phyloP scores from a whole-genome alignment of 2,797 vertebrate genomes.

The Trematomus bernacchii region DNA sequence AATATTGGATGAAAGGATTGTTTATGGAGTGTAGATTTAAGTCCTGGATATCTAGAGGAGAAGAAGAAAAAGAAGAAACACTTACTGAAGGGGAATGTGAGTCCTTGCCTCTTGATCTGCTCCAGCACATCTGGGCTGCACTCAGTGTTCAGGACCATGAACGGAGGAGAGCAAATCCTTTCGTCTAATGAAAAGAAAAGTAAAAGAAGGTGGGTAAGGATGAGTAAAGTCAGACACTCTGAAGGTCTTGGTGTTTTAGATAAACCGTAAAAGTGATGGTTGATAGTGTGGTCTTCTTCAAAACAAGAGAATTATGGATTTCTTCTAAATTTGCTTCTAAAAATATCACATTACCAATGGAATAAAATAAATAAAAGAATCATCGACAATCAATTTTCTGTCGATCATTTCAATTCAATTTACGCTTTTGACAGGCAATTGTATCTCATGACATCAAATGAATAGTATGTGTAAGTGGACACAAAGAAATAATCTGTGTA shows the following conservation, averaged over 20 bases:
- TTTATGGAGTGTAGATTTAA: neutral
- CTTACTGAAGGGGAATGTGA: constrained; percentile 98
- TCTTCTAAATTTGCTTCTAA: neutral
- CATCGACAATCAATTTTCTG: neutral
- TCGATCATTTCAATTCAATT: neutral
- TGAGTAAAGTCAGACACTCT: neutral
- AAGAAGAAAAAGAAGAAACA: constrained; percentile 44
- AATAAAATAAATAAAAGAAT: neutral
- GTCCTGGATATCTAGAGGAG: neutral
- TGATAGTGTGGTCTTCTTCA: neutral
- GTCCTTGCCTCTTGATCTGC: constrained; percentile 93
- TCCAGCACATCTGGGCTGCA: constrained; percentile 92
- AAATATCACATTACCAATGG: neutral
- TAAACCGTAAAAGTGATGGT: neutral
- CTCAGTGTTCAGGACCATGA: constrained; percentile 96
- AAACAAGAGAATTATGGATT: neutral
- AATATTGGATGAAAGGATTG: neutral
- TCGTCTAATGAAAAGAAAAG: constrained; percentile 73
- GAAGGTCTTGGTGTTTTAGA: neutral
- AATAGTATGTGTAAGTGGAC: neutral
- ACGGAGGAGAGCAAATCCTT: constrained; percentile 95
- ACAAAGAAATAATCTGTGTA: neutral
- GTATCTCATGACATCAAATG: neutral
- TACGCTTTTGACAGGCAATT: neutral
- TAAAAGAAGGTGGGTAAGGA: neutral